Evolutionary conservation across 2,797 vertebrate genomes (phyloP), one percentile per base, ranked within the genome.

Genomic region (Falco cherrug): DNA sequence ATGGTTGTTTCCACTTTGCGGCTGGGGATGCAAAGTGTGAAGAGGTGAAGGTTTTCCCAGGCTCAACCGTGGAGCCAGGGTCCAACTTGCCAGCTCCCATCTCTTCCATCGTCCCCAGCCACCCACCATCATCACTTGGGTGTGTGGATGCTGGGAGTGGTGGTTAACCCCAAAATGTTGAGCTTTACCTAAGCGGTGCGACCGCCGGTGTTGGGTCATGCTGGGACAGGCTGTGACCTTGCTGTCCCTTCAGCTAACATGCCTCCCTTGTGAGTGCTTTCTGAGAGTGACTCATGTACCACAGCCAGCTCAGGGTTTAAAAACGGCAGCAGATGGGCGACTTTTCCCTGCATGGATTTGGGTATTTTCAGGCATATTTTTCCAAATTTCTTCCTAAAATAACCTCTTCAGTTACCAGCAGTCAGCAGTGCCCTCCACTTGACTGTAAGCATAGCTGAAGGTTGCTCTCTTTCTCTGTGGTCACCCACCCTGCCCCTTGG

Each of bases 371-470:
- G 84, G 54, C 94, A 41, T 97, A 97, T 97, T 98, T 98, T 97
- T 92, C 96, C 97, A 85, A 95, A 94, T 97, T 97, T 97, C 94
- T 97, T 96, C 97, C 86, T 95, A 97, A 98, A 98, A 98, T 98
- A 98, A 96, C 75, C 88, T 95, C 76, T 69, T 56, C 8, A 61
- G 89, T 98, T 98, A 97, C 98, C 97, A 98, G 97, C 97, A 97
- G 96, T 94, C 97, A 97, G 97, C 95, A 90, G 91, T 97, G 98
- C 97, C 97, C 97, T 96, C 86, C 81, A 22, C 87, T 96, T 97
- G 97, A 97, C 97, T 97, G 97, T 87, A 90, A 97, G 96, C 92
- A 8, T 78, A 92, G 96, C 96, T 89, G 54, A 54, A 95, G 96
- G 96, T 84, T 91, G 90, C 90, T 96, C 96, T 95, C 95, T 82